These are phyloP conservation scores for Hydrolagus colliei DNA, from an alignment of 2,797 vertebrate species.

Conservation along the genomic window DNA sequence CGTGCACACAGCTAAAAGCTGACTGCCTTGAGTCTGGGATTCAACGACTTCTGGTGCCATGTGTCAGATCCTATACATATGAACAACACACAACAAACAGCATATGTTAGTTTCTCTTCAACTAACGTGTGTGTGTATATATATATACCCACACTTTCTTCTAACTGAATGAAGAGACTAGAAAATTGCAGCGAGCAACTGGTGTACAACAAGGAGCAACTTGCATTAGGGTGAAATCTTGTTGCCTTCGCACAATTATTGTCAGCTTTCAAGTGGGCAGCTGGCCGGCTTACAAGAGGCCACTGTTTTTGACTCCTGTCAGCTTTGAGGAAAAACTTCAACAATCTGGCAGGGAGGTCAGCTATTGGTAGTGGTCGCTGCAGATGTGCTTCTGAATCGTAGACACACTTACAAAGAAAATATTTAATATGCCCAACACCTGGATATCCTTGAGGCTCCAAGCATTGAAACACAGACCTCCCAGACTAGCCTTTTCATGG, in stretches of 20 bases:
- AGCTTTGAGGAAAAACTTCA: not conserved
- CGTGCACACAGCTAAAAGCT: too few species aligned
- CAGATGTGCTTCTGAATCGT: slow-evolving; percentile 1
- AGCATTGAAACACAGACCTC: slow-evolving; percentile 13
- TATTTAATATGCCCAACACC: slow-evolving; percentile 23
- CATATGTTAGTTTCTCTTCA: too few species aligned
- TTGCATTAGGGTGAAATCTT: not conserved
- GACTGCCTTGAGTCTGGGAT: too few species aligned
- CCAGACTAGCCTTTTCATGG: slow-evolving; percentile 11
- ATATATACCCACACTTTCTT: too few species aligned
- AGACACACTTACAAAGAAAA: slow-evolving; percentile 2
- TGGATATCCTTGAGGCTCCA: slow-evolving; percentile 27
- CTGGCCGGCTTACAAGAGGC: not conserved
- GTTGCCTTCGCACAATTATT: not conserved
- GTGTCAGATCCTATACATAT: too few species aligned
- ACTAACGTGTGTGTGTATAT: too few species aligned
- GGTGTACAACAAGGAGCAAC: not conserved
- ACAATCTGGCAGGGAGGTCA: not conserved
- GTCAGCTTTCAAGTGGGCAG: not conserved
- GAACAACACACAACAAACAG: too few species aligned
- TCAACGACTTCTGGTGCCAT: too few species aligned
- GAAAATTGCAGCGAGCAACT: not conserved
- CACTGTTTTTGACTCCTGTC: too few species aligned
- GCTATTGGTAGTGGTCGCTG: not conserved
- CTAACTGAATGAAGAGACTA: too few species aligned